Percentiles rank a stretch among this genome's conserved stretches.
These are phyloP conservation scores for Ladona fulva DNA, from an alignment of 1,140 invertebrate species.

Conservation along the genomic window DNA sequence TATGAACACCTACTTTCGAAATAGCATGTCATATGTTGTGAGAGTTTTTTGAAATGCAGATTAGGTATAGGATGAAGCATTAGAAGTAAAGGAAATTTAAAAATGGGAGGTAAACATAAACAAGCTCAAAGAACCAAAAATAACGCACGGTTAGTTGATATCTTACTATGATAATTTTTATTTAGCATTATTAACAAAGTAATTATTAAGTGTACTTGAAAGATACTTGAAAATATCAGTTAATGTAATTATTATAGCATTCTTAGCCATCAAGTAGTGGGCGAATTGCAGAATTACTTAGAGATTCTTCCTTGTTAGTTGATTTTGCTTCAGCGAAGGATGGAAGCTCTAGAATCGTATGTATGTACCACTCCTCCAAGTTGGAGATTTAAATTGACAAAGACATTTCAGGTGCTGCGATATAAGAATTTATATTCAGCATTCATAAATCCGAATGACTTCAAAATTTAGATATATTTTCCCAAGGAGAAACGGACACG, in stretches of 20 bases:
- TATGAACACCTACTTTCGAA: too few species aligned
- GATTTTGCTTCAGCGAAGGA: slow-evolving; percentile 55
- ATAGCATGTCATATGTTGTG: too few species aligned
- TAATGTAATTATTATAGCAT: slow-evolving; percentile 24
- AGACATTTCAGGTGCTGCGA: too few species aligned
- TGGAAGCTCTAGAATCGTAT: slow-evolving; percentile 47
- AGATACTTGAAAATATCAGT: not conserved
- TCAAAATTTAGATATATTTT: too few species aligned
- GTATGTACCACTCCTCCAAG: too few species aligned
- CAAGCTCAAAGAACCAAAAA: slow-evolving; percentile 66
- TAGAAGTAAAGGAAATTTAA: not conserved
- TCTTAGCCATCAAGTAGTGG: slow-evolving; percentile 72
- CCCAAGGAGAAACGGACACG: too few species aligned
- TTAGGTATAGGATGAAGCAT: too few species aligned
- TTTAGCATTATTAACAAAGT: not conserved
- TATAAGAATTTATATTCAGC: too few species aligned
- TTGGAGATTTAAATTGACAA: too few species aligned
- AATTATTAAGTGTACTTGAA: too few species aligned
- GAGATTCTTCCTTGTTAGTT: slow-evolving; percentile 50
- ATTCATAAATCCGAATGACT: too few species aligned
- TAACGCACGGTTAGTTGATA: slow-evolving; percentile 54
- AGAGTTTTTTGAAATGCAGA: too few species aligned
- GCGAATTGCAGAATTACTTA: slow-evolving; percentile 63
- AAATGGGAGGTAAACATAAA: slow-evolving; percentile 51
- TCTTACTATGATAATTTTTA: slow-evolving; percentile 15